Evolutionary conservation across 2,113 vertebrate genomes (phyloP).

Genomic region (Panurus biarmicus): DNA sequence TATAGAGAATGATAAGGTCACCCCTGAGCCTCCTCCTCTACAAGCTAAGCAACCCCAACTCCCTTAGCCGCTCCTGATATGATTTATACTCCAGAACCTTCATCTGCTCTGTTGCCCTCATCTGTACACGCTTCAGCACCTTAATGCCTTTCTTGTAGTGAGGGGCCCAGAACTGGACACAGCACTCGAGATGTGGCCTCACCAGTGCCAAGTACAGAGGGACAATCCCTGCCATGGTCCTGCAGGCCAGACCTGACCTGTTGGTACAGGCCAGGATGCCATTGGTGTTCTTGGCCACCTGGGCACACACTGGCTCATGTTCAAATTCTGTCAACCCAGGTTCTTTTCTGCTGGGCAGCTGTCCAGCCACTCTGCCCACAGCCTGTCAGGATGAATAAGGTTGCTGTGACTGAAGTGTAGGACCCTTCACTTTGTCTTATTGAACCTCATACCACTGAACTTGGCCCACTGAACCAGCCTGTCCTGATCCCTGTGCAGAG

Average conservation of each 20-base stretch:
- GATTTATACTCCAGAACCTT: not conserved
- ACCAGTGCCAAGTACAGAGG: rapidly evolving
- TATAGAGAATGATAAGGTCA: not conserved
- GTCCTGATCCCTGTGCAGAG: not conserved
- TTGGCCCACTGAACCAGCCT: not conserved
- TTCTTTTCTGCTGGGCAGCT: not conserved
- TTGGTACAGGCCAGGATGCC: not conserved
- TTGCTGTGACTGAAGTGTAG: rapidly evolving
- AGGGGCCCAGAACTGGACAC: not conserved
- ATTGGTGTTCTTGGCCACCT: not conserved
- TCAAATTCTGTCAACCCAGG: not conserved
- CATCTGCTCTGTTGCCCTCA: not conserved
- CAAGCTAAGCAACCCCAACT: not conserved
- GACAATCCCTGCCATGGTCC: not conserved
- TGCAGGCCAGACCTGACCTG: not conserved
- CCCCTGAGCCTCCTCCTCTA: not conserved
- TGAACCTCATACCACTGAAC: not conserved
- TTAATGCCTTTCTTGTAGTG: rapidly evolving
- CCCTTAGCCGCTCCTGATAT: not conserved
- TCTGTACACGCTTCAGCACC: rapidly evolving
- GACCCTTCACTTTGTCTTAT: not conserved
- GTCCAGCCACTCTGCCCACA: not conserved
- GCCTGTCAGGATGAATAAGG: too few relatives aligned
- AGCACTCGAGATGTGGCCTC: rapidly evolving
- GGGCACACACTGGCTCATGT: rapidly evolving